Evolutionary conservation across 2,797 vertebrate genomes (phyloP).

Genomic region (Vespertilio murinus): DNA sequence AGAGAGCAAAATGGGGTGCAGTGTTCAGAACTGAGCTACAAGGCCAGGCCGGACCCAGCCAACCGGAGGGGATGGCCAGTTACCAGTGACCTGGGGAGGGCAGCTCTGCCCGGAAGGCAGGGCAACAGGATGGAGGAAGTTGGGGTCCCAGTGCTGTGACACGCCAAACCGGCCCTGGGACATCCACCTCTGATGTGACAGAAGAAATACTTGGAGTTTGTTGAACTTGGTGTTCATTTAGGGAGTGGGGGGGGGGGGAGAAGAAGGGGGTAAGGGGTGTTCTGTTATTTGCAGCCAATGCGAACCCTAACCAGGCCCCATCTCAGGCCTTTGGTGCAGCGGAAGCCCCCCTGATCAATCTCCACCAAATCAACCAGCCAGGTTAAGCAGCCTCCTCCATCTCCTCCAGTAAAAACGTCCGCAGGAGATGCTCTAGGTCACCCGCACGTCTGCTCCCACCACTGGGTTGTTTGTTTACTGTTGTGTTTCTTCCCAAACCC

Average conservation of each 20-base stretch:
- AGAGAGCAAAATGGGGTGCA: neutral
- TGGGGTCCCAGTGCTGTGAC: neutral
- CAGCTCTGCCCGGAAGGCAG: neutral
- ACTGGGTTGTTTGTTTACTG: neutral
- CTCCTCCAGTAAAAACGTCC: neutral
- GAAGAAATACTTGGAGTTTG: neutral
- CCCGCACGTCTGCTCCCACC: neutral
- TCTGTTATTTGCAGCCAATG: neutral
- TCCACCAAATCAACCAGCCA: neutral
- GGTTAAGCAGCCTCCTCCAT: neutral
- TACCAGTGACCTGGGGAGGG: neutral
- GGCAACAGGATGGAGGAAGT: neutral
- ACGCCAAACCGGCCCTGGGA: neutral
- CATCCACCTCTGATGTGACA: neutral
- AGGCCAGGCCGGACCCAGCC: neutral
- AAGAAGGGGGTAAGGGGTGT: neutral
- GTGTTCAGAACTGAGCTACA: neutral
- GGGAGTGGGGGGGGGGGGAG: rapidly evolving
- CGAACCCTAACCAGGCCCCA: neutral
- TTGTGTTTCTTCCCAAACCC: neutral
- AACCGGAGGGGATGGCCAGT: neutral
- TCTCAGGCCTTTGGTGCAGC: neutral
- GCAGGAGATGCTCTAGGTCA: neutral
- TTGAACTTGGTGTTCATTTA: neutral
- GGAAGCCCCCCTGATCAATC: neutral